These are phyloP conservation scores for Neomonachus schauinslandi DNA, from an alignment of 2,113 vertebrate genomes.

Conservation along the genomic window DNA sequence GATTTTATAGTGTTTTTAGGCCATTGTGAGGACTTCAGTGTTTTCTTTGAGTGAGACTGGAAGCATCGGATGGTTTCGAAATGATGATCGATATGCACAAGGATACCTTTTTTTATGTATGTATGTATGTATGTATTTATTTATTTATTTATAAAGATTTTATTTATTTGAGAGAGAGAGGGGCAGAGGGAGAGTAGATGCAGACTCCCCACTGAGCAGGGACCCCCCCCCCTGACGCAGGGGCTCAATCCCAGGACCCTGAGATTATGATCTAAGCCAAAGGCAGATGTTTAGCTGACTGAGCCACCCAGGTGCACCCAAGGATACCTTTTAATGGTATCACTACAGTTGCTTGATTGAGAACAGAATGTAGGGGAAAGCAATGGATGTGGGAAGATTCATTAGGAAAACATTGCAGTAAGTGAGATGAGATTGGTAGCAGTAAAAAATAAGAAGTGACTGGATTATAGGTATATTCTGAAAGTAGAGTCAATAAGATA, in stretches of 20 bases:
- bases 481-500: background rate
- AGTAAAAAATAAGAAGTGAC: background rate
- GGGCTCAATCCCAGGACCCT: background rate
- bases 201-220: background rate
- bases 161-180: background rate
- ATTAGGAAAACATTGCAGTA: background rate
- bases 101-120: background rate
- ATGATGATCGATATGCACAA: background rate
- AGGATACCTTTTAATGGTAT: background rate
- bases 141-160: too few relatives aligned
- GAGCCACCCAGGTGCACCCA: background rate
- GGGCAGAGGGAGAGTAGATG: background rate
- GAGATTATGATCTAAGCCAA: background rate
- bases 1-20: background rate
- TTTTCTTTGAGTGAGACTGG: background rate
- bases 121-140: too few relatives aligned
- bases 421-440: background rate
- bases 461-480: background rate
- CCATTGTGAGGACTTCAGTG: background rate
- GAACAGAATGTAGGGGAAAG: background rate
- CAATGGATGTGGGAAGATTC: background rate
- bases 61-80: background rate
- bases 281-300: background rate
- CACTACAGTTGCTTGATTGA: background rate
- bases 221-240: fast-evolving